A percentile compares a stretch with the other conserved stretches of the same genome.
Evolutionary conservation across 2,888 invertebrate genomes (phyloP).

Genomic region (Stenolophus ochropezus): DNA sequence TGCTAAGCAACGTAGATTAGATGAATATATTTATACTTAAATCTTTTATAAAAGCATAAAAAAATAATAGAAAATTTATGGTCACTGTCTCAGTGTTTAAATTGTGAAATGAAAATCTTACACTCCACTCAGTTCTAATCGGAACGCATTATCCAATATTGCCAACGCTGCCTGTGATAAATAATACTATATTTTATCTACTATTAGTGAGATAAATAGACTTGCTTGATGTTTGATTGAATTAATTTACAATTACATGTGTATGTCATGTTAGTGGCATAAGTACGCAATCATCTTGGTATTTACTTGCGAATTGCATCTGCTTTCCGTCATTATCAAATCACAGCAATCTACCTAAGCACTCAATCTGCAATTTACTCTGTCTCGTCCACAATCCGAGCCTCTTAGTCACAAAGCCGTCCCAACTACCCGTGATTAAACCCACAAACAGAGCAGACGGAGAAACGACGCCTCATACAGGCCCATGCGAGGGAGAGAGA

Average conservation of each 20-base stretch:
- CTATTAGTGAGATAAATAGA: no score
- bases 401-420: slow-evolving; percentile 37
- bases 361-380: background rate
- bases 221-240: background rate
- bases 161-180: no score
- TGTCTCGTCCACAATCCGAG: background rate
- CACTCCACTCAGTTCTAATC: no score
- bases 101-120: no score
- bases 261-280: background rate
- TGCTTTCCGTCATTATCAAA: slow-evolving; percentile 2
- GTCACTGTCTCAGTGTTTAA: no score
- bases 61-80: no score
- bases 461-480: background rate
- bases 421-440: slow-evolving; percentile 35
- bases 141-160: no score
- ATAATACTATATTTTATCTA: no score
- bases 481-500: background rate
- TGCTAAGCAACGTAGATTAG: no score
- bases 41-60: no score
- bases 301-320: background rate
- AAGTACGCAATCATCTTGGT: background rate
- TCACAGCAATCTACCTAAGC: background rate
- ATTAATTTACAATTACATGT: background rate
- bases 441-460: slow-evolving; percentile 7
- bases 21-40: no score